Conservation (phyloP, 2,797 vertebrate genomes). For the Lithobates pipiens region DNA sequence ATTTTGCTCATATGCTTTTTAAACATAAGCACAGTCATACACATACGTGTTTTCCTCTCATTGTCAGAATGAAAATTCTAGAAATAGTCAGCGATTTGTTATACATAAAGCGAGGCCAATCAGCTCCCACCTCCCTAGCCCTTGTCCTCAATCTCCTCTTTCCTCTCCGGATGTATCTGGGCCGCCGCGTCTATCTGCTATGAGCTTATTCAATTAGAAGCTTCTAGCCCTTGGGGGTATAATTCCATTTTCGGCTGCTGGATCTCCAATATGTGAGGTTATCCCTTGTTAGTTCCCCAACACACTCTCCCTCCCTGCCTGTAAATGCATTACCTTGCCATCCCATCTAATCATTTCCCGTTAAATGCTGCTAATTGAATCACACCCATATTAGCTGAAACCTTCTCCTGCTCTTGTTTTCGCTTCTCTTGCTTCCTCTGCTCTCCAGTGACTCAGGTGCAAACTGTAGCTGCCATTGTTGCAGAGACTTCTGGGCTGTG, state of each 20-base stretch:
- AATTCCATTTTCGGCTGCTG: constrained; percentile 61
- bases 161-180: constrained; percentile 54
- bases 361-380: constrained; percentile 61
- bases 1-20: too few relatives aligned
- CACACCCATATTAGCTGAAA: constrained; percentile 52
- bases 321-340: constrained; percentile 51
- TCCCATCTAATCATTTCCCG: constrained; percentile 49
- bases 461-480: not conserved
- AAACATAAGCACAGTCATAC: not conserved
- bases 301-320: constrained; percentile 27
- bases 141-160: constrained; percentile 54
- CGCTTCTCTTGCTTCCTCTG: constrained; percentile 12
- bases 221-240: constrained; percentile 59
- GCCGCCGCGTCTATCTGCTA: constrained; percentile 53
- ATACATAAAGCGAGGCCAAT: constrained; percentile 1
- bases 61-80: not conserved
- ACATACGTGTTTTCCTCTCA: not conserved
- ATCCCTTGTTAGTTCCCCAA: constrained; percentile 55
- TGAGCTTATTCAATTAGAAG: constrained; percentile 62
- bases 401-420: constrained; percentile 33
- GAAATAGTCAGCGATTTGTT: not conserved
- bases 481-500: constrained; percentile 1
- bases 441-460: constrained; percentile 41
- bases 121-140: constrained; percentile 16
- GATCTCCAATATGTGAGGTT: constrained; percentile 58